A percentile compares a stretch with the other conserved stretches of the same genome.
Conservation (phyloP, 2,888 invertebrate species). For the Helleia helle region DNA sequence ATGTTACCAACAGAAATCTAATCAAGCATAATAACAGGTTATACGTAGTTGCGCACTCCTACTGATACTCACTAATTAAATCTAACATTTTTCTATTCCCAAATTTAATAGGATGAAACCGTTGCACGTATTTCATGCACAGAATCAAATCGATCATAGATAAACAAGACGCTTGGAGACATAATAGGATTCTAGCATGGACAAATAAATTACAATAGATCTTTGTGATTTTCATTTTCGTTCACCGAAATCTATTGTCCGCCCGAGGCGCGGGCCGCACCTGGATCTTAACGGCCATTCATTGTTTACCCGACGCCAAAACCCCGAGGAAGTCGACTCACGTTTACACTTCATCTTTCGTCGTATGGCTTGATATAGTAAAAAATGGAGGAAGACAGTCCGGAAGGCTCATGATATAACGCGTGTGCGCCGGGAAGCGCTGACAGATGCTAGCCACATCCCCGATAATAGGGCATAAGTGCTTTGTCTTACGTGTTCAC, state of each 20-base stretch:
- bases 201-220: conserved; percentile 55
- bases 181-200: conserved; percentile 54
- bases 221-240: conserved; percentile 44
- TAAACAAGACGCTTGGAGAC: conserved; percentile 34
- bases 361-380: conserved; percentile 50
- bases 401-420: conserved; percentile 68
- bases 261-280: conserved; percentile 55
- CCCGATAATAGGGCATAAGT: conserved; percentile 48
- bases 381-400: conserved; percentile 64
- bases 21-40: conserved; percentile 74
- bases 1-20: conserved; percentile 73
- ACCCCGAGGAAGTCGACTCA: conserved; percentile 54
- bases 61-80: conserved; percentile 66
- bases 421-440: conserved; percentile 53
- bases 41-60: conserved; percentile 63
- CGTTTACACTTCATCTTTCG: conserved; percentile 69
- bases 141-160: conserved; percentile 61
- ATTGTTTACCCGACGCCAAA: conserved; percentile 61
- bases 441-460: conserved; percentile 68
- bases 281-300: conserved; percentile 39
- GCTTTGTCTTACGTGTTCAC: conserved; percentile 40
- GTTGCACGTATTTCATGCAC: conserved; percentile 38
- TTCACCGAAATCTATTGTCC: conserved; percentile 66
- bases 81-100: conserved; percentile 38
- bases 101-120: conserved; percentile 51